These are phyloP conservation scores for Cavia porcellus DNA, from an alignment of 2,113 vertebrate genomes.

Conservation along the genomic window DNA sequence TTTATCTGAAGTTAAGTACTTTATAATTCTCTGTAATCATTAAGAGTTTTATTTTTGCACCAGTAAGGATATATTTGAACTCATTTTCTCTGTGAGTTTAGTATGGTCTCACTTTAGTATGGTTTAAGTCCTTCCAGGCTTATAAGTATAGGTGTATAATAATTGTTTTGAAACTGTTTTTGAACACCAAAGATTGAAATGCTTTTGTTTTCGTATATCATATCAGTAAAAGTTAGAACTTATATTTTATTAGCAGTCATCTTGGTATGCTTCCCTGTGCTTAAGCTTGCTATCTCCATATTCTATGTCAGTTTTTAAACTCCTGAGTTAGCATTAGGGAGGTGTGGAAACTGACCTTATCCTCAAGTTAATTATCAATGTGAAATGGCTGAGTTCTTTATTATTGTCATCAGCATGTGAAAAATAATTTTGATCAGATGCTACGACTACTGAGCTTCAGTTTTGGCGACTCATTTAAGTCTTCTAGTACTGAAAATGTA, in stretches of 20 bases:
- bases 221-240: neutral
- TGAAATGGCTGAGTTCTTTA: neutral
- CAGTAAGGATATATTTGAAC: neutral
- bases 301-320: neutral
- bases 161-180: neutral
- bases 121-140: neutral
- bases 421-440: slow-evolving; percentile 16
- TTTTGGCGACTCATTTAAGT: neutral
- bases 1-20: neutral
- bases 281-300: neutral
- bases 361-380: neutral
- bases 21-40: neutral
- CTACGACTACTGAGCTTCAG: neutral
- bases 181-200: neutral
- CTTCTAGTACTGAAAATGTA: neutral
- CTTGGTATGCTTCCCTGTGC: neutral
- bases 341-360: neutral
- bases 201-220: neutral
- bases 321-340: neutral
- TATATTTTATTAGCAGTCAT: neutral
- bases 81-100: neutral
- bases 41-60: neutral
- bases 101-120: neutral
- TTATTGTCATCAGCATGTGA: neutral
- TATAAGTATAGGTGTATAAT: neutral